phyloP scores from a whole-genome alignment of 2,797 vertebrate genomes.

The Apogon hyalosoma region DNA sequence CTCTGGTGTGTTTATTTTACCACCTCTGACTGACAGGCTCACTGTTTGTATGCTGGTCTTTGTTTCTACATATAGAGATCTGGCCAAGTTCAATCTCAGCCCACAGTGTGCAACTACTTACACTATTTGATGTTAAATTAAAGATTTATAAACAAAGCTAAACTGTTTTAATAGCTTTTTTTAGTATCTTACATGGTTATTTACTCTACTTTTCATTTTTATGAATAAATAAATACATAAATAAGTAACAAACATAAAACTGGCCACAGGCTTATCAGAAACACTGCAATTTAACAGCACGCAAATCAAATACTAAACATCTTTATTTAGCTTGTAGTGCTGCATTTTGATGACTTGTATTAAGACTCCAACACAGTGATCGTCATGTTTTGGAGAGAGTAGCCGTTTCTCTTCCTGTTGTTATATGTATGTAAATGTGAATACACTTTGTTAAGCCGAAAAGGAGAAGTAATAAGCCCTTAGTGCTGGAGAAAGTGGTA shows the following conservation, averaged over 20 bases:
- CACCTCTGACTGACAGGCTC: neutral
- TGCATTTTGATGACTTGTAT: too few relatives aligned
- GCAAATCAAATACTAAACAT: too few relatives aligned
- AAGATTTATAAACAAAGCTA: neutral
- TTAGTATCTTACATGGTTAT: neutral
- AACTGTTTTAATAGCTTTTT: too few relatives aligned
- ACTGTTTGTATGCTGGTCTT: too few relatives aligned
- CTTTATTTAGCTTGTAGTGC: too few relatives aligned
- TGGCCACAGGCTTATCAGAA: too few relatives aligned
- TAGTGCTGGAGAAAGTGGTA: too few relatives aligned
- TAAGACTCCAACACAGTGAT: too few relatives aligned
- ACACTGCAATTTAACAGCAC: too few relatives aligned
- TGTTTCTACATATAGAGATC: neutral
- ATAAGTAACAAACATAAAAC: too few relatives aligned
- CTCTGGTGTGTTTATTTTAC: neutral
- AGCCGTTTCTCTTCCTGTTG: constrained; percentile 8
- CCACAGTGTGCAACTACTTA: neutral
- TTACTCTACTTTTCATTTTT: too few relatives aligned
- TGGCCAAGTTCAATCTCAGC: neutral
- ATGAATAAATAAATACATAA: too few relatives aligned
- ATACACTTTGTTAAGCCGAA: neutral
- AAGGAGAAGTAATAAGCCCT: neutral
- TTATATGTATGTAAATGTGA: constrained; percentile 3
- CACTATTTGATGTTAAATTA: neutral
- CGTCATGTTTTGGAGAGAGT: constrained; percentile 17